A percentile compares a stretch with the other conserved stretches of the same genome.
These are phyloP conservation scores for Rotaria macrura DNA, from an alignment of 2,888 invertebrate genomes.

Conservation along the genomic window DNA sequence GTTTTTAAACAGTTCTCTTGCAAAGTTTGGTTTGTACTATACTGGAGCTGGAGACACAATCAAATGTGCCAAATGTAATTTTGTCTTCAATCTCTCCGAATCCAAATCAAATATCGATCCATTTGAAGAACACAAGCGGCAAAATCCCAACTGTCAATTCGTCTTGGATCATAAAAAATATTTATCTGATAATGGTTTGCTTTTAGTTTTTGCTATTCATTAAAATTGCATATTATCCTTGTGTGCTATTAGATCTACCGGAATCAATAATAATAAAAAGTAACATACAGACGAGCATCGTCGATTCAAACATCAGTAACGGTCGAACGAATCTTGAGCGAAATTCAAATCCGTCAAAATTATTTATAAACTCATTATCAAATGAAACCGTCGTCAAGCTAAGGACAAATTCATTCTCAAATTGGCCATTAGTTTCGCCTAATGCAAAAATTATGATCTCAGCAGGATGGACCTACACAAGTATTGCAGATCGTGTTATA, in stretches of 20 bases:
- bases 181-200: background rate
- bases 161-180: background rate
- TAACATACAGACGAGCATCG: background rate
- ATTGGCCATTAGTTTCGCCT: background rate
- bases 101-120: background rate
- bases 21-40: background rate
- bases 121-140: background rate
- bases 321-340: no score
- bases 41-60: background rate
- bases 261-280: fast-evolving
- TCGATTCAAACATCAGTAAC: background rate
- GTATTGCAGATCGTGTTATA: background rate
- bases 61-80: background rate
- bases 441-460: background rate
- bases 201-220: background rate
- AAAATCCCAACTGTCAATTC: background rate
- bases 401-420: background rate
- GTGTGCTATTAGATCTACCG: background rate
- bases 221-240: background rate
- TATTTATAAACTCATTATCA: background rate
- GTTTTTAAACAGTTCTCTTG: background rate
- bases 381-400: background rate
- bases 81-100: background rate
- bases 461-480: background rate
- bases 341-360: background rate